Percentiles rank a stretch among this genome's conserved stretches.
phyloP scores from a whole-genome alignment of 2,113 vertebrate species.

The Lates calcarifer region DNA sequence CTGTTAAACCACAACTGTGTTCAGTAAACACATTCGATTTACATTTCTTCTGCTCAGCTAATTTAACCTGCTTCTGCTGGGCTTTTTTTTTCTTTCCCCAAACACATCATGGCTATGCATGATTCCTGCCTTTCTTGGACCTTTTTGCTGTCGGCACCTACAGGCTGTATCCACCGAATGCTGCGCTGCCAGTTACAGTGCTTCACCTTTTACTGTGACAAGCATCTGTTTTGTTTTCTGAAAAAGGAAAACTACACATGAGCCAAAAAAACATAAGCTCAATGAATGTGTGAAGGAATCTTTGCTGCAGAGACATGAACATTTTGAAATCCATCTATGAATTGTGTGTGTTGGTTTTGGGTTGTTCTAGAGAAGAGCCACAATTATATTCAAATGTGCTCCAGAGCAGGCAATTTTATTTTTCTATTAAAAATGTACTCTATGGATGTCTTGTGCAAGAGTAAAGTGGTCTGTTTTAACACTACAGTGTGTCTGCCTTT shows the following conservation, averaged over 20 bases:
- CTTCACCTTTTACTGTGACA: constrained; percentile 49
- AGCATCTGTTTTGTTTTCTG: constrained; percentile 42
- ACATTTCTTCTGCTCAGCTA: constrained; percentile 39
- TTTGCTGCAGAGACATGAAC: constrained; percentile 33
- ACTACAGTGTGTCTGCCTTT: constrained; percentile 32
- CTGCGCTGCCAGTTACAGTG: constrained; percentile 32
- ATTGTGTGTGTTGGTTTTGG: constrained; percentile 52
- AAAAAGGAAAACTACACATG: constrained; percentile 31
- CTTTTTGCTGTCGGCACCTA: constrained; percentile 27
- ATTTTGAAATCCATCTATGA: constrained; percentile 60
- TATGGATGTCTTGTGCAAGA: constrained; percentile 80
- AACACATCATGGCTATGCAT: constrained; percentile 70
- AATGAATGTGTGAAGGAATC: constrained; percentile 69
- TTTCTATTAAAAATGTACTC: constrained; percentile 82
- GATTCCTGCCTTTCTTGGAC: constrained; percentile 50
- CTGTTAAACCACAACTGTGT: constrained; percentile 41
- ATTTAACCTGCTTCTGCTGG: constrained; percentile 29
- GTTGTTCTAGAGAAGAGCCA: constrained; percentile 61
- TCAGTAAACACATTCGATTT: constrained; percentile 43
- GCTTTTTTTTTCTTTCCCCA: not conserved
- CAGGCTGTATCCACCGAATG: constrained; percentile 37
- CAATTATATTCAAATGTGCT: constrained; percentile 60
- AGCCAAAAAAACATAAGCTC: constrained; percentile 71
- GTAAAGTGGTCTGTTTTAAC: constrained; percentile 84
- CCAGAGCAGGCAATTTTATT: constrained; percentile 81